Evolutionary conservation across 2,888 invertebrate species (phyloP).

Genomic region (Chrysina gloriosa): DNA sequence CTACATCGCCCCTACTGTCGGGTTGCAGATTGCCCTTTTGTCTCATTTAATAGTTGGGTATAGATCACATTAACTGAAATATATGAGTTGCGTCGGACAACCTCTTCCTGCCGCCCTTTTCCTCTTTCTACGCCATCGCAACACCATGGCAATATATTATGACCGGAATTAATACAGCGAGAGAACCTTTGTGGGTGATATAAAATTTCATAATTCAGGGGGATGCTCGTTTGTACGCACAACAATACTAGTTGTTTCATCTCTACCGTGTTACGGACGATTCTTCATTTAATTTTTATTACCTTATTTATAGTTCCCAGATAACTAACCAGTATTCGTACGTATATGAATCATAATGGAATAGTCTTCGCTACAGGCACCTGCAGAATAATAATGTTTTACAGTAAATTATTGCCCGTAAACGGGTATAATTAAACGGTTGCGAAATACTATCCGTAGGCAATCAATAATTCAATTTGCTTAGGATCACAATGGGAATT

Average conservation of each 20-base stretch:
- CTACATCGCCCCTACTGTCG: background rate
- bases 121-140: conserved; percentile 9
- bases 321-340: too few relatives aligned
- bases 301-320: background rate
- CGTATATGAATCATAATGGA: too few relatives aligned
- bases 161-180: conserved; percentile 14
- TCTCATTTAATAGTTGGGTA: conserved; percentile 18
- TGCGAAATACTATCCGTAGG: background rate
- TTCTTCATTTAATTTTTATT: conserved; percentile 4
- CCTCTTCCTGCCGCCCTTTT: conserved; percentile 10
- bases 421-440: background rate
- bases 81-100: conserved; percentile 5
- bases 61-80: conserved; percentile 28
- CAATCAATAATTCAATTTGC: conserved; percentile 1
- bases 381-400: too few relatives aligned
- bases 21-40: conserved; percentile 18
- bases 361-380: too few relatives aligned
- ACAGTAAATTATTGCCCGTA: background rate
- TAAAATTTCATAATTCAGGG: conserved; percentile 19
- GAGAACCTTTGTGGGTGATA: conserved; percentile 26
- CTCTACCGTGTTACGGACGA: background rate
- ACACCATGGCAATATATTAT: conserved; percentile 28
- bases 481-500: background rate
- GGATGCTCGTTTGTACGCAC: conserved; percentile 1
- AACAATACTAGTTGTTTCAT: conserved; percentile 7